Evolutionary conservation across 1,140 invertebrate genomes (phyloP).

Genomic region (Aleiodes sp.): DNA sequence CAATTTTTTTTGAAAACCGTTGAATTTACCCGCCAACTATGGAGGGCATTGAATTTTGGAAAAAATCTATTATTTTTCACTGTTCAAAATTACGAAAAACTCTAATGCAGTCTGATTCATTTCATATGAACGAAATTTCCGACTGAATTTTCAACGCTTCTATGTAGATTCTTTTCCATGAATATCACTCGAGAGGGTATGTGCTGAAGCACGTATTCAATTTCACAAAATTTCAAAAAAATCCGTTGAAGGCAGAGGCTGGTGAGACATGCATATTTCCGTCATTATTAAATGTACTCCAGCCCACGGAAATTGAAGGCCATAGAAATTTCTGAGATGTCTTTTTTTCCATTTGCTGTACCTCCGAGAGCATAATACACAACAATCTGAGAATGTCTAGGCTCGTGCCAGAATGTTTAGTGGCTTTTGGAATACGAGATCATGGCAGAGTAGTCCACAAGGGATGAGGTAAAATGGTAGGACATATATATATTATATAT

Average conservation of each 20-base stretch:
- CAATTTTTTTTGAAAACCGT: too few relatives aligned
- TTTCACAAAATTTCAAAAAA: background rate
- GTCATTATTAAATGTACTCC: background rate
- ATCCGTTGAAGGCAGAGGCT: background rate
- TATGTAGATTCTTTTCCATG: too few relatives aligned
- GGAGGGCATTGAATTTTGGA: too few relatives aligned
- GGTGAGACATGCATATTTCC: background rate
- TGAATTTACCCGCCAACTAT: too few relatives aligned
- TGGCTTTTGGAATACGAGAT: background rate
- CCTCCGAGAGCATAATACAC: background rate
- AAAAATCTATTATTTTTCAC: too few relatives aligned
- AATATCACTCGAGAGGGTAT: too few relatives aligned
- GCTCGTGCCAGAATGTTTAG: background rate
- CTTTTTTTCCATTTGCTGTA: background rate
- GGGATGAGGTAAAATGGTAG: background rate
- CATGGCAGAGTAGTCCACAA: background rate
- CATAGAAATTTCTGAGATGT: background rate
- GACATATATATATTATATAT: background rate
- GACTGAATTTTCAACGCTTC: too few relatives aligned
- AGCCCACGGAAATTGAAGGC: background rate
- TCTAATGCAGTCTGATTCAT: too few relatives aligned
- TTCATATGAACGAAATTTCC: too few relatives aligned
- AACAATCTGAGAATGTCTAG: background rate
- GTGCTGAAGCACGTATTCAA: too few relatives aligned
- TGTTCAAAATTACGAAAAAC: too few relatives aligned